Evolutionary conservation across 2,797 vertebrate genomes (phyloP).

Genomic region (Vultur gryphus): DNA sequence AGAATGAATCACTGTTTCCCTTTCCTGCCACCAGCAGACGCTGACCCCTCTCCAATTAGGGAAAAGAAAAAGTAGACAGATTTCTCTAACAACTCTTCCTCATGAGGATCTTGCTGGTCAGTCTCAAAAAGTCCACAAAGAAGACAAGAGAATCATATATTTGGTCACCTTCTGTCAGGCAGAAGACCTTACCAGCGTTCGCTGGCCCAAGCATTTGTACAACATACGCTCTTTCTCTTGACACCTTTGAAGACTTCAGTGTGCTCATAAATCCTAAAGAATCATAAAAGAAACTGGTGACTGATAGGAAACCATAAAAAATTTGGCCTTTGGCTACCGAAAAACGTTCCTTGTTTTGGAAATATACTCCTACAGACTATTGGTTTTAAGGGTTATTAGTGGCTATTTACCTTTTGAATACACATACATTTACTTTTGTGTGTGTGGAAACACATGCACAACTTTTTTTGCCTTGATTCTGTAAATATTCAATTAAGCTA

Average conservation of each 20-base stretch:
- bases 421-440: background rate
- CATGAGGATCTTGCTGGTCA: background rate
- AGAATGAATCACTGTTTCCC: background rate
- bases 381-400: background rate
- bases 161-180: background rate
- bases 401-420: background rate
- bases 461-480: conserved; percentile 1
- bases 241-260: background rate
- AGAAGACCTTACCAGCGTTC: background rate
- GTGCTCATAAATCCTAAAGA: background rate
- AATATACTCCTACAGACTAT: background rate
- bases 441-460: background rate
- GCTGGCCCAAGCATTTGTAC: background rate
- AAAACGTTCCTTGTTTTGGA: background rate
- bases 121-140: background rate
- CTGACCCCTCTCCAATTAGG: background rate
- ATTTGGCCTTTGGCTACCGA: background rate
- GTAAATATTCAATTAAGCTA: conserved; percentile 33
- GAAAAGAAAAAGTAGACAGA: background rate
- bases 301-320: background rate
- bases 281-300: background rate
- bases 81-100: background rate
- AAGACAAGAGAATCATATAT: background rate
- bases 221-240: background rate
- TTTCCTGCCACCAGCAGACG: background rate